Conservation (phyloP, 2,113 vertebrate species). For the Platycercus adscitus region DNA sequence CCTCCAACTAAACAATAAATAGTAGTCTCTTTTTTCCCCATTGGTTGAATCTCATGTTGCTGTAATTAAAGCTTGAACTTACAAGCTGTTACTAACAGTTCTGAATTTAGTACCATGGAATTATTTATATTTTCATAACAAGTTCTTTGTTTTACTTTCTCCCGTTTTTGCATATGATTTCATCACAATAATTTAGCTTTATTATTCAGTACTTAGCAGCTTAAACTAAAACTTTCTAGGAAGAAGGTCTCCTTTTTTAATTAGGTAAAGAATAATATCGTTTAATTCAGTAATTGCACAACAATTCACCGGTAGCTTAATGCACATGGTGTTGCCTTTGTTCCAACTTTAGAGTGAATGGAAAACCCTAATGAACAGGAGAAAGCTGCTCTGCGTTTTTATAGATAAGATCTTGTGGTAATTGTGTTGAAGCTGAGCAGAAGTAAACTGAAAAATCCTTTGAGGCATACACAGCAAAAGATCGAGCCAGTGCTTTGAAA, state of each 20-base stretch:
- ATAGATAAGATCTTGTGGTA: constrained; percentile 55
- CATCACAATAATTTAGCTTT: background rate
- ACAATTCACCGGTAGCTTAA: background rate
- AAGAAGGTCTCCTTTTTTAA: background rate
- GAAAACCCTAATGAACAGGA: constrained; percentile 25
- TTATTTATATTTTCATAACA: background rate
- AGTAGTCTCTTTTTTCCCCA: background rate
- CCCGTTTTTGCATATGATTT: background rate
- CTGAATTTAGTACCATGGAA: background rate
- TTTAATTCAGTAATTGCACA: constrained; percentile 37
- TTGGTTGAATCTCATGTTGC: background rate
- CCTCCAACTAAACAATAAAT: background rate
- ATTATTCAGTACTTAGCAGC: background rate
- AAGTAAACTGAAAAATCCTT: constrained; percentile 35
- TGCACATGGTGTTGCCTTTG: background rate
- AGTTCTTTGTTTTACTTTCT: background rate
- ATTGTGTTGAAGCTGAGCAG: constrained; percentile 35
- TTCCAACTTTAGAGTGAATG: constrained; percentile 3
- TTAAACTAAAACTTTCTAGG: background rate
- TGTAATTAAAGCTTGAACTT: background rate
- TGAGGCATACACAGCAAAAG: background rate
- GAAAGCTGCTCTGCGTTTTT: constrained; percentile 22
- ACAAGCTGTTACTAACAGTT: background rate
- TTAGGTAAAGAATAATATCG: background rate
- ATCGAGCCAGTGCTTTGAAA: background rate